Percentiles rank a stretch among this genome's conserved stretches.
These are phyloP conservation scores for Eremophila alpestris DNA, from an alignment of 2,797 vertebrate genomes.

Conservation along the genomic window DNA sequence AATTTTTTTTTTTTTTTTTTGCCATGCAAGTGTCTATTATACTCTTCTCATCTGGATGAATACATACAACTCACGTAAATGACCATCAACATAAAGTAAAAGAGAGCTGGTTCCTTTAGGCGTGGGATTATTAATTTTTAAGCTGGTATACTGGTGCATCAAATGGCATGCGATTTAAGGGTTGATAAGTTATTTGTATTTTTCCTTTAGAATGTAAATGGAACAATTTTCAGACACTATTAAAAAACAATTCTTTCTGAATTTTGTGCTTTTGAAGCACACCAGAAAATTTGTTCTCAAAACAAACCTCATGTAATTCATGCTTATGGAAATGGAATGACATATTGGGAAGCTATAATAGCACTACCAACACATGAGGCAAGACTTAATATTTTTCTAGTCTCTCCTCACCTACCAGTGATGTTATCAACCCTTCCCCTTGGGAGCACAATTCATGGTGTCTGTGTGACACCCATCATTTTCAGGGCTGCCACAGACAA, in stretches of 20 bases:
- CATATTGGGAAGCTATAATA: not conserved
- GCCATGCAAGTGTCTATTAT: not conserved
- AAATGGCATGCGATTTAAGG: not conserved
- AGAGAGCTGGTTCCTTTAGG: not conserved
- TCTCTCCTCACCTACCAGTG: not conserved
- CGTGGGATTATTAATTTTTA: slow-evolving; percentile 3
- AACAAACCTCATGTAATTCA: not conserved
- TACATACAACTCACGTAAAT: not conserved
- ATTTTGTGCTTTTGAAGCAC: not conserved
- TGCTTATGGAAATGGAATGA: not conserved
- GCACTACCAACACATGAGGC: not conserved
- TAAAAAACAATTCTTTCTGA: not conserved
- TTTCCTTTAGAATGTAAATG: slow-evolving; percentile 2
- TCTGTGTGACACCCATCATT: not conserved
- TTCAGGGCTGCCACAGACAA: not conserved
- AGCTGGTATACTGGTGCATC: not conserved
- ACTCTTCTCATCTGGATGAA: not conserved
- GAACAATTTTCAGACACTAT: not conserved
- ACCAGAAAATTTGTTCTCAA: not conserved
- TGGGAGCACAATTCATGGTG: not conserved
- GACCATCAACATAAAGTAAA: not conserved
- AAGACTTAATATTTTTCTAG: not conserved
- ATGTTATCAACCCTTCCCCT: not conserved
- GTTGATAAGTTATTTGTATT: not conserved
- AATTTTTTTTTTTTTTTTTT: not conserved